These are phyloP conservation scores for Drosophila borealis DNA, from an alignment of 2,888 invertebrate genomes.

Conservation along the genomic window DNA sequence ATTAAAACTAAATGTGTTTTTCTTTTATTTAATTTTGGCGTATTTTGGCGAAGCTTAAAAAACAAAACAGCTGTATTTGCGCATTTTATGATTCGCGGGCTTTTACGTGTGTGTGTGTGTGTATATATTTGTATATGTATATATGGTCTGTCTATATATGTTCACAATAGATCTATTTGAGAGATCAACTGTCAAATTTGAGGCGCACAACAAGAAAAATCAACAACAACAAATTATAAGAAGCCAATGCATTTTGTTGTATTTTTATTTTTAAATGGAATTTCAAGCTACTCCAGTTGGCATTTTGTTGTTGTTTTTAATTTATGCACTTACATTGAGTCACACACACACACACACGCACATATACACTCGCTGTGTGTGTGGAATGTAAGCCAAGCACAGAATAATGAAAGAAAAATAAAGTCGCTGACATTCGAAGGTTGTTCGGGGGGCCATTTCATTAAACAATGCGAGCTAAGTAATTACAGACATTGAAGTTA, in stretches of 20 bases:
- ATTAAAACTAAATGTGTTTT: slow-evolving; percentile 27
- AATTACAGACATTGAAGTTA: slow-evolving; percentile 20
- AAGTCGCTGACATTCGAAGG: slow-evolving; percentile 76
- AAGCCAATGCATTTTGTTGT: slow-evolving; percentile 54
- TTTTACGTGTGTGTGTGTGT: background rate
- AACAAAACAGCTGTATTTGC: slow-evolving; percentile 71
- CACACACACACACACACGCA: slow-evolving; percentile 18
- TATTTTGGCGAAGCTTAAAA: slow-evolving; percentile 10
- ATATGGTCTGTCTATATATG: slow-evolving; percentile 5
- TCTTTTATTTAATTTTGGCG: slow-evolving; percentile 9
- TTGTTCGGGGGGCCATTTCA: slow-evolving; percentile 56
- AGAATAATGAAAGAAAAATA: slow-evolving; percentile 44
- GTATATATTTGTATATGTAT: slow-evolving; percentile 12
- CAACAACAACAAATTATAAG: slow-evolving; percentile 33
- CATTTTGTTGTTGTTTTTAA: slow-evolving; percentile 40
- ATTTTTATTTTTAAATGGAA: slow-evolving; percentile 38
- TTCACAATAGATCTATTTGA: slow-evolving; percentile 56
- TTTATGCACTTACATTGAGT: slow-evolving; percentile 56
- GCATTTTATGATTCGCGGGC: slow-evolving; percentile 34
- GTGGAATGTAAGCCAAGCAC: slow-evolving; percentile 51
- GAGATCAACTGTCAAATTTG: slow-evolving; percentile 50
- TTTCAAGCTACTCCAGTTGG: slow-evolving; percentile 53
- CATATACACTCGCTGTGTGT: background rate
- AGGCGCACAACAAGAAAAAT: slow-evolving; percentile 38
- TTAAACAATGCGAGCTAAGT: slow-evolving; percentile 52